Conservation (phyloP, 2,113 vertebrate genomes). For the Nicator chloris region DNA sequence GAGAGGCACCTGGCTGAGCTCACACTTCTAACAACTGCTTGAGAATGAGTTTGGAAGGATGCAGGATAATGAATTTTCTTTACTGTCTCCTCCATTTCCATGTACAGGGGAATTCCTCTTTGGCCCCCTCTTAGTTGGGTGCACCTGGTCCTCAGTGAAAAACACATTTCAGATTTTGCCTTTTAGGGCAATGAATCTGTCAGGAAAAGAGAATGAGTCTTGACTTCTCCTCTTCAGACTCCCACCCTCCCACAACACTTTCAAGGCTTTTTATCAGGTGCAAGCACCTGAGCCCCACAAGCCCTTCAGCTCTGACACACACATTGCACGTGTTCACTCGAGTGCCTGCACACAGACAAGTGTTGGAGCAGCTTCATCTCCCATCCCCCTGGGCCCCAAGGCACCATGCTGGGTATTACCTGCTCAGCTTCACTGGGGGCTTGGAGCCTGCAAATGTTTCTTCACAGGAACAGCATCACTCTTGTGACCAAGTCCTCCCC, state of each 20-base stretch:
- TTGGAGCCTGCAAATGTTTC: background rate
- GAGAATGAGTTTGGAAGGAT: background rate
- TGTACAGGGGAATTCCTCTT: background rate
- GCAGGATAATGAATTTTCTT: background rate
- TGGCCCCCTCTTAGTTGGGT: background rate
- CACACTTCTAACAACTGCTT: background rate
- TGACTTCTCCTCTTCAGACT: background rate
- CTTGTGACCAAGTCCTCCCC: background rate
- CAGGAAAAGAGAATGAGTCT: background rate
- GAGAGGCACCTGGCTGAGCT: background rate
- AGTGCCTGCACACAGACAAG: background rate
- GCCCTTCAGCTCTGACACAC: background rate
- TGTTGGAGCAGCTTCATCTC: background rate
- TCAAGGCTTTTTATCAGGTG: constrained; percentile 21
- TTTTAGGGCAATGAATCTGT: background rate
- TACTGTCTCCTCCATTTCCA: background rate
- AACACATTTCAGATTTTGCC: background rate
- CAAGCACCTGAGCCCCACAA: background rate
- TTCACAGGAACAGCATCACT: background rate
- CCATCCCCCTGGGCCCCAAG: background rate
- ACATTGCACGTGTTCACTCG: rapidly evolving
- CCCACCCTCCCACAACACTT: background rate
- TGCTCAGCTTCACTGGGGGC: background rate
- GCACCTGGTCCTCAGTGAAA: background rate
- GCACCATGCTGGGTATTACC: background rate